Base-by-base conservation (phyloP, 2,888 invertebrate species). In the Graphium colonna region DNA sequence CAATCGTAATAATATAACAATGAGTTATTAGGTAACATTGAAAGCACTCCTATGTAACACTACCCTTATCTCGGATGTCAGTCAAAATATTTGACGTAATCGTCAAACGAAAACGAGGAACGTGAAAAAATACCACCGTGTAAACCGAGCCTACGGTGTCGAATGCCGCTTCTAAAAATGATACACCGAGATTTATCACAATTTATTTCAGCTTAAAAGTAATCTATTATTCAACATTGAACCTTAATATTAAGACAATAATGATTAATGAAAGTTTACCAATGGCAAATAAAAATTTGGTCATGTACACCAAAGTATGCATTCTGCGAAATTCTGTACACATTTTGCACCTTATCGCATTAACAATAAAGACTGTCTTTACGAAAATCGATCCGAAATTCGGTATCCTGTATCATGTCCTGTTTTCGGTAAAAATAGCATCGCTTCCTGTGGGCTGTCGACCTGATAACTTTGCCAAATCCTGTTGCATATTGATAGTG, bases 121-220 rank as follows among this genome's bases (percentile, higher is more conserved):
- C 26, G 48, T 28, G 48, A 48, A 48, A 41, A 52, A 52, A 47
- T 7, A 38, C 38, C 10, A 8, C 2, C 36, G 36, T 36, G 51
- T 51, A 48, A 48, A 43, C 33, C 28, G 75, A 71, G 67, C 56
- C 56, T 41, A 49, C 68, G 64, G 73, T 77, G 69, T 79, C 74
- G 71, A 73, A 77, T 79, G 76, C 74, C 79, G 63, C 58, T 68
- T 68, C 70, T 68, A 70, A 77, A 78, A 73, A 68, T 68, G 80
- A 78, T 79, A 79, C 79, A 65, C 59, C 58, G 17, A 38, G 3
- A 56, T 55, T 60, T 58, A 38, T 52, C 36, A 60, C 61, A 61
- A 31, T 62, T 52, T 57, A 59, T 57, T 56, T 45, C 58, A 51
- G 38, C 49, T 51, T 60, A 56, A 50, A 57, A 60, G 36, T 33